Evolutionary conservation across 2,888 invertebrate species (phyloP).

Genomic region (Amblyjoppa proteus): DNA sequence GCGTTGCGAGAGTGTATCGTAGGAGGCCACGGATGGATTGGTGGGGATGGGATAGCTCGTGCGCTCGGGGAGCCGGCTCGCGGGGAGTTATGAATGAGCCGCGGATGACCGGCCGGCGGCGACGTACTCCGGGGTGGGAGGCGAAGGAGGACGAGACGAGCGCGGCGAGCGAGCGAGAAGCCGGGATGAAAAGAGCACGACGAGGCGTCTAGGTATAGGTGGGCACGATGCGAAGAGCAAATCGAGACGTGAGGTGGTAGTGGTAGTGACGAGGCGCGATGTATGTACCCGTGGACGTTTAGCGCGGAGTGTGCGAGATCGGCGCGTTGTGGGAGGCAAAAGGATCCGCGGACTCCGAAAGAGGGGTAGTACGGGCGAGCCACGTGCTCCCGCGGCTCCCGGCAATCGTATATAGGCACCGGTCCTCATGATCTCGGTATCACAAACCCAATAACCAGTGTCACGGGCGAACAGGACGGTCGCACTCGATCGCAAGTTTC

Average conservation of each 20-base stretch:
- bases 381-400: slow-evolving; percentile 80
- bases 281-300: slow-evolving; percentile 29
- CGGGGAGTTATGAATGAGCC: slow-evolving; percentile 84
- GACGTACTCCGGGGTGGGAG: slow-evolving; percentile 51
- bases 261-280: slow-evolving; percentile 40
- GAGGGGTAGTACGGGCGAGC: slow-evolving; percentile 76
- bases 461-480: slow-evolving; percentile 72
- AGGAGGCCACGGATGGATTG: slow-evolving; percentile 12
- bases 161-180: slow-evolving; percentile 23
- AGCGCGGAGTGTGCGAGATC: slow-evolving; percentile 61
- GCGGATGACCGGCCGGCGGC: slow-evolving; percentile 64
- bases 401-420: slow-evolving; percentile 78
- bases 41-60: slow-evolving; percentile 50
- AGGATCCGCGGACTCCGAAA: slow-evolving; percentile 72
- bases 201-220: slow-evolving; percentile 17
- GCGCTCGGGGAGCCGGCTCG: slow-evolving; percentile 50
- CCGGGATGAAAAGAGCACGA: slow-evolving; percentile 23
- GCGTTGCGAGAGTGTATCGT: slow-evolving; percentile 31
- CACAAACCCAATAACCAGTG: slow-evolving; percentile 72
- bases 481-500: slow-evolving; percentile 60
- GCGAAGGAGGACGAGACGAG: slow-evolving; percentile 56
- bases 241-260: slow-evolving; percentile 30
- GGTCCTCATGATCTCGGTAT: slow-evolving; percentile 47
- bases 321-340: slow-evolving; percentile 67
- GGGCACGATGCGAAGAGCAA: slow-evolving; percentile 36